Conservation (phyloP, 2,888 invertebrate species). For the Volucella inanis region DNA sequence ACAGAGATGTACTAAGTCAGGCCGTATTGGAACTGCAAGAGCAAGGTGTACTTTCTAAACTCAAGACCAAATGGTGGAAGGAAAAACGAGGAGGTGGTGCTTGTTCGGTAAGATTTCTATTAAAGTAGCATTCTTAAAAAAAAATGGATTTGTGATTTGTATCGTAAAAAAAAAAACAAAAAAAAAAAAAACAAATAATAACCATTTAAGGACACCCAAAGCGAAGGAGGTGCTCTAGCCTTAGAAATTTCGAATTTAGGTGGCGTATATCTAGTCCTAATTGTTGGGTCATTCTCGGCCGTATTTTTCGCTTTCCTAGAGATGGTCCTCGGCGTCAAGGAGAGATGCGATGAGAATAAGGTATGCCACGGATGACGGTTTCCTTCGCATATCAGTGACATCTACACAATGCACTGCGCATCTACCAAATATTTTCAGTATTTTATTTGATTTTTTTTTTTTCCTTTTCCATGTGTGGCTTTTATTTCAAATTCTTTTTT, state of each 20-base stretch:
- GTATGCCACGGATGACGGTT: constrained; percentile 75
- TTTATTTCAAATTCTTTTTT: constrained; percentile 12
- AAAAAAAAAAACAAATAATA: constrained; percentile 20
- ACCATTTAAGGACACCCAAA: constrained; percentile 78
- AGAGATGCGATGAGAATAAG: constrained; percentile 81
- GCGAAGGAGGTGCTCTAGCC: constrained; percentile 82
- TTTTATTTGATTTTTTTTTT: not conserved
- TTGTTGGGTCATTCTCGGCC: constrained; percentile 83
- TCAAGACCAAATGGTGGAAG: constrained; percentile 96
- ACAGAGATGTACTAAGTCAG: constrained; percentile 90
- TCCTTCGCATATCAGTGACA: constrained; percentile 35
- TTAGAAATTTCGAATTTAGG: constrained; percentile 87
- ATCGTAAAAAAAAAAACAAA: not conserved
- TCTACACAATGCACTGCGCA: constrained; percentile 28
- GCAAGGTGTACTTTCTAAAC: constrained; percentile 88
- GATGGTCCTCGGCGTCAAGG: constrained; percentile 81
- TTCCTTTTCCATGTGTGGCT: constrained; percentile 41
- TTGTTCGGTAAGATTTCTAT: constrained; percentile 85
- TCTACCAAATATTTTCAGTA: not conserved
- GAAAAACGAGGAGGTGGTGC: constrained; percentile 90
- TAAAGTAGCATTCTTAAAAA: constrained; percentile 23
- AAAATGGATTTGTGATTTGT: constrained; percentile 17
- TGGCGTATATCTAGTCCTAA: constrained; percentile 87
- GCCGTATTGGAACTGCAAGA: constrained; percentile 94
- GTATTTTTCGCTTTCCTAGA: constrained; percentile 81